Evolutionary conservation across 2,113 vertebrate species (phyloP), one percentile per base, ranked within the genome.

Genomic region (Bubo bubo): DNA sequence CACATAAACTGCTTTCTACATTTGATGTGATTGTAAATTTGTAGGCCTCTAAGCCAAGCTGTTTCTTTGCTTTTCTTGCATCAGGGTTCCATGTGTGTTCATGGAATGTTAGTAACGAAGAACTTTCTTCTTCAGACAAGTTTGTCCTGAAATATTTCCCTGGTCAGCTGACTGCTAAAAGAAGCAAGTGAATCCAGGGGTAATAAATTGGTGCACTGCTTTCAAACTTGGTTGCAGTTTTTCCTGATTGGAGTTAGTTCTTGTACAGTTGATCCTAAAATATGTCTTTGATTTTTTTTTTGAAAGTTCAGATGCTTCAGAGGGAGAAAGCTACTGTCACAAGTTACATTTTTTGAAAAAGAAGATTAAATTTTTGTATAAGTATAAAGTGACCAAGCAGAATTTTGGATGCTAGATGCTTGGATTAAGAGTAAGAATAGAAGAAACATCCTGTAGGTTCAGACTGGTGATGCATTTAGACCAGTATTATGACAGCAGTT

Each of bases 341-440:
- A 4, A 1, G 0, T 7, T 62, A 21, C 3, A 4, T 37, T 23
- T 72, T 83, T 70, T 41, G 34, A n/a, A n/a, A 24, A 39, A 39
- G 39, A 67, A 12, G 26, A 30, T 68, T 47, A 26, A 70, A 58
- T 16, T 17, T 50, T 30, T 89, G 4, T 85, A 6, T 43, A 22
- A 9, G 39, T 71, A 30, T 6, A 26, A 11, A 70, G 34, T 22
- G n/a, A 43, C 16, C 27, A n/a, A 63, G 14, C 26, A 66, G 56
- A 74, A 58, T 43, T 62, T 66, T 45, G 28, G 9, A 10, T 7
- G 8, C 26, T 53, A 11, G 27, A 2, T 75, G 23, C 5, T 79
- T 66, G 26, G 32, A 50, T 67, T 80, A 59, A 75, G 41, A 67
- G 23, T 8, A 53, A 26, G 41, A 74, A 18, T 32, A 39, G 55